A percentile compares a stretch with the other conserved stretches of the same genome.
These are phyloP conservation scores for Cossypha polioptera DNA, from an alignment of 2,797 vertebrate genomes.

Conservation along the genomic window DNA sequence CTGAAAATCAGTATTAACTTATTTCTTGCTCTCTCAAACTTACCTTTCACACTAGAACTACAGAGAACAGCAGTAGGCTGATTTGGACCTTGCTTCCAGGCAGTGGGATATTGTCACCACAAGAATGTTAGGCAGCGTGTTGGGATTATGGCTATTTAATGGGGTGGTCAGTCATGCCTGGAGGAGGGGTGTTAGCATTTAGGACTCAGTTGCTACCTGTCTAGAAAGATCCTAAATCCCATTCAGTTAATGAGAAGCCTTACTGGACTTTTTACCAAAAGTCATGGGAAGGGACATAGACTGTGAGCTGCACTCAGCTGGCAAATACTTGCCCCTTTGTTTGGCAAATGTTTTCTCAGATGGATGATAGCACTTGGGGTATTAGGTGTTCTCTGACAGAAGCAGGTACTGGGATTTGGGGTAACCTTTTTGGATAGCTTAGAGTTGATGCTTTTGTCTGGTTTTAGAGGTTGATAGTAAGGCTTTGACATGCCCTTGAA, in stretches of 20 bases:
- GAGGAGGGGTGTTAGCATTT: neutral
- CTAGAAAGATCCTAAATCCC: neutral
- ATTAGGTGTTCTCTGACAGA: neutral
- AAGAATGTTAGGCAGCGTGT: neutral
- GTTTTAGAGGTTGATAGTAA: neutral
- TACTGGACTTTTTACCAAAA: neutral
- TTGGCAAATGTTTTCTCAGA: neutral
- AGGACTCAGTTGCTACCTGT: neutral
- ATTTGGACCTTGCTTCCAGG: neutral
- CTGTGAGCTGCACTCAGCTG: neutral
- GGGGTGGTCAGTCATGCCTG: neutral
- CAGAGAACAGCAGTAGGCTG: neutral
- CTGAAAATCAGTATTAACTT: neutral
- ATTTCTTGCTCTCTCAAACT: neutral
- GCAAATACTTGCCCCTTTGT: neutral
- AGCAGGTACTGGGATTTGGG: neutral
- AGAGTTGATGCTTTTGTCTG: neutral
- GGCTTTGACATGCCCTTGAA: neutral
- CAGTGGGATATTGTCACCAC: neutral
- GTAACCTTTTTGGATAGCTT: neutral
- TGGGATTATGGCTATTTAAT: neutral
- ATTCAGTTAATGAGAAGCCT: neutral
- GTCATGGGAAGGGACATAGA: neutral
- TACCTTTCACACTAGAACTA: neutral
- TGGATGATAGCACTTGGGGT: neutral